Conservation (phyloP, 2,888 invertebrate genomes). For the Andrena flavipes region DNA sequence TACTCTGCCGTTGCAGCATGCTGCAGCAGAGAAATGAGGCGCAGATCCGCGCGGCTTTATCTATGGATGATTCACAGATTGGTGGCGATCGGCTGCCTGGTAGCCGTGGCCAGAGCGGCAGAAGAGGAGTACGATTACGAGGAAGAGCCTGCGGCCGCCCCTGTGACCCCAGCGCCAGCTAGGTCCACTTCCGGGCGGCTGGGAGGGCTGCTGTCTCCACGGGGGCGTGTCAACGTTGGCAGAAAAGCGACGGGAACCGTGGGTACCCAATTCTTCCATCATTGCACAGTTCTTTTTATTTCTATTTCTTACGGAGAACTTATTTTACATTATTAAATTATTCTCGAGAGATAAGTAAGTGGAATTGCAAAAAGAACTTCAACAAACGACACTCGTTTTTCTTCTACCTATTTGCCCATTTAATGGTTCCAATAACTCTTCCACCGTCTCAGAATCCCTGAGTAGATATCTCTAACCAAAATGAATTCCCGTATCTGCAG, state of each 20-base stretch:
- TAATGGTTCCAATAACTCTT: not conserved
- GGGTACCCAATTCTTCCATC: constrained; percentile 26
- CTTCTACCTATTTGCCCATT: no score
- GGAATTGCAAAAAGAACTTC: no score
- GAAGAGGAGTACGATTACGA: constrained; percentile 81
- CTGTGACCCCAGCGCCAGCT: constrained; percentile 75
- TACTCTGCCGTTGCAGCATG: not conserved
- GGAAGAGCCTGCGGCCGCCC: constrained; percentile 75
- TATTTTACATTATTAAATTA: no score
- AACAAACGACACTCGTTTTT: no score
- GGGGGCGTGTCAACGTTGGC: constrained; percentile 70
- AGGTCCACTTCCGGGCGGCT: constrained; percentile 72
- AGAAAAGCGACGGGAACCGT: constrained; percentile 72
- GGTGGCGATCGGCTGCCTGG: constrained; percentile 70
- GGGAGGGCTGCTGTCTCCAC: constrained; percentile 75
- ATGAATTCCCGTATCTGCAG: constrained; percentile 47
- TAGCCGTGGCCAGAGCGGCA: constrained; percentile 74
- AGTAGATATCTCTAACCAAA: not conserved
- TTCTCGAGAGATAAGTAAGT: no score
- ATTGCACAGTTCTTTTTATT: not conserved
- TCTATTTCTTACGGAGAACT: no score
- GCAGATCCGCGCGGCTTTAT: not conserved
- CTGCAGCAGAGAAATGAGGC: not conserved
- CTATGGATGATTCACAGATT: constrained; percentile 68
- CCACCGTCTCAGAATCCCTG: no score